Evolutionary conservation across 2,113 vertebrate genomes (phyloP), one percentile per base, ranked within the genome.

Genomic region (Tonatia bakeri): DNA sequence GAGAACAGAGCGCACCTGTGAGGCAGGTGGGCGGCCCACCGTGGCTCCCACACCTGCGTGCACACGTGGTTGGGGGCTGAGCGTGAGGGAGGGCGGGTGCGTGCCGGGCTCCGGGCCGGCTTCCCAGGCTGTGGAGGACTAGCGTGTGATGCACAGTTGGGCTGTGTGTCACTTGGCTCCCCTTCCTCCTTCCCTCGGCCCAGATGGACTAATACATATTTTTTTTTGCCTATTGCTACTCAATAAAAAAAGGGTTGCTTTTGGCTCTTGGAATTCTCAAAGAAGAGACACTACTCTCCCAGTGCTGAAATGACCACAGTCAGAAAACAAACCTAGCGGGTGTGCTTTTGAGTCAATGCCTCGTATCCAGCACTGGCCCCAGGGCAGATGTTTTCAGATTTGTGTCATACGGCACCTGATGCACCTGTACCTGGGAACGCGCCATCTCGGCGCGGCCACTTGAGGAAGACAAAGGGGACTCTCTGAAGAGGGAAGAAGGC

Each of bases 51-150:
- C 56, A 10, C 17, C 40, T n/a, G 26, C 17, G 1, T 14, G 11
- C 36, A 1, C 1, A 4, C 31, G 0, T 9, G 4, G 2, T 17
- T 3, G 4, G 0, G 3, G 70, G 31, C 7, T 5, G 36, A 16
- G 5, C 31, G 3, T 5, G 12, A 50, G 56, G 5, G 43, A 15
- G 20, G 33, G 19, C 0, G 20, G 33, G 19, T 0, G 12, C 19
- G 14, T 2, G 43, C 24, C 2, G 0, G 22, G 1, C 16, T 54
- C 86, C 1, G 24, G 79, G 64, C 72, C n/a, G 11, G 26, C 15
- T 36, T 54, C 72, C 94, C 3, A 0, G n/a, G 72, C 64, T 3
- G 13, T 1, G 28, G 47, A 52, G 56, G 65, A 5, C 13, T 5
- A 8, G 26, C 26, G 26, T 19, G 15, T 26, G 31, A 13, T 3